Conservation (phyloP, 2,888 invertebrate species). For the Strigamia transsilvanica region DNA sequence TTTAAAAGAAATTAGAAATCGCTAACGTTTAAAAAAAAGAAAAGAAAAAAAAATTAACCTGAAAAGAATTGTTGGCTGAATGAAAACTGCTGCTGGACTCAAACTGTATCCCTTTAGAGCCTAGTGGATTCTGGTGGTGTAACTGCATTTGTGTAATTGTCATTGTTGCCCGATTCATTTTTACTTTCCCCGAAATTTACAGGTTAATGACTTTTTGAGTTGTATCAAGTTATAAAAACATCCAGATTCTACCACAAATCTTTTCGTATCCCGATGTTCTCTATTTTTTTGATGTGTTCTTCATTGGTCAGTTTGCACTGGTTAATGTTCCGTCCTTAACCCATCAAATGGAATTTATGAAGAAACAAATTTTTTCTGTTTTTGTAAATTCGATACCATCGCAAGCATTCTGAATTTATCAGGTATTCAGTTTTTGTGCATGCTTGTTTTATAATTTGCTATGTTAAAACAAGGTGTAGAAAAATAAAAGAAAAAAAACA, state of each 20-base stretch:
- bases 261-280: constrained; percentile 40
- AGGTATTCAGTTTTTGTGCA: constrained; percentile 52
- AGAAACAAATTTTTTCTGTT: constrained; percentile 51
- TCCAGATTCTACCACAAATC: constrained; percentile 49
- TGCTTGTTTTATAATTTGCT: constrained; percentile 54
- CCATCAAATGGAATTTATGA: constrained; percentile 49
- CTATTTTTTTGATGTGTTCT: constrained; percentile 43
- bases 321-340: constrained; percentile 49
- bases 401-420: constrained; percentile 46
- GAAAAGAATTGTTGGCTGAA: constrained; percentile 39
- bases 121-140: constrained; percentile 54
- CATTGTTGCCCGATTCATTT: constrained; percentile 50
- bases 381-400: constrained; percentile 49
- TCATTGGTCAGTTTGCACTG: constrained; percentile 45
- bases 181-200: constrained; percentile 40
- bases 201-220: constrained; percentile 43
- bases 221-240: constrained; percentile 44
- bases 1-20: constrained; percentile 9
- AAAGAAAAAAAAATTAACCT: background rate
- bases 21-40: background rate
- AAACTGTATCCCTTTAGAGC: constrained; percentile 53
- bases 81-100: constrained; percentile 51
- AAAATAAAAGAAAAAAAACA: constrained; percentile 52
- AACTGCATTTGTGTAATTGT: constrained; percentile 51
- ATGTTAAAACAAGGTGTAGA: constrained; percentile 54